These are phyloP conservation scores for Eulemur albifrons DNA, from an alignment of 2,797 vertebrate genomes.

Conservation along the genomic window DNA sequence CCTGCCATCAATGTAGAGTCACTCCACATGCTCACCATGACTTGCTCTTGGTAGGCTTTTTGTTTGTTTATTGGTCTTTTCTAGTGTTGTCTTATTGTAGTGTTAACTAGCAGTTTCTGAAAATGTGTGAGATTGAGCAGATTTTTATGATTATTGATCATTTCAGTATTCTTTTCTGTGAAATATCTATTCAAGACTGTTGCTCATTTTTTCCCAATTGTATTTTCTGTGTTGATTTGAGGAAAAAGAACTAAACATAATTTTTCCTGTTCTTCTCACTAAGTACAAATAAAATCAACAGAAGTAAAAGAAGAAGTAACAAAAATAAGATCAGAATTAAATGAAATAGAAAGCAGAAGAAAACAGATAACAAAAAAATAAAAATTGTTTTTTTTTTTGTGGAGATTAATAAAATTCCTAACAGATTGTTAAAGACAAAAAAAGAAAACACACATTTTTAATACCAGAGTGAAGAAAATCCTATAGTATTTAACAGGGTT, in stretches of 20 bases:
- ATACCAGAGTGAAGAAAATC: not conserved
- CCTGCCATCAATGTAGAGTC: not conserved
- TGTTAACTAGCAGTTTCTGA: not conserved
- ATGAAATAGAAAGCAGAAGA: not conserved
- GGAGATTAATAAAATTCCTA: not conserved
- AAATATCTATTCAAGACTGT: not conserved
- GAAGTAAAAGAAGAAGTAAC: not conserved
- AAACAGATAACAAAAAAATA: not conserved
- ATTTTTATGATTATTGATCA: not conserved
- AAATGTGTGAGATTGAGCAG: not conserved
- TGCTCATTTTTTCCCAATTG: not conserved
- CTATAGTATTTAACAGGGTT: not conserved
- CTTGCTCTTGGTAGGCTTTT: not conserved
- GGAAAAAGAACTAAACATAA: not conserved
- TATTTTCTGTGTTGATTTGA: not conserved
- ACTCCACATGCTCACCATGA: not conserved
- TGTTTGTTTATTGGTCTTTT: not conserved
- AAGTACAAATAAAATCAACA: not conserved
- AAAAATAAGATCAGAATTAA: not conserved
- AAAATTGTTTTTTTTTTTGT: not conserved
- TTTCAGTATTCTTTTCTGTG: not conserved
- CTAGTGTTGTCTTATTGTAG: not conserved
- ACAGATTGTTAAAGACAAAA: not conserved
- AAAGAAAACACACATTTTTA: not conserved
- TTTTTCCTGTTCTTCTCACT: not conserved